These are phyloP conservation scores for Neodiprion pinetum DNA, from an alignment of 1,140 invertebrate genomes.

Conservation along the genomic window DNA sequence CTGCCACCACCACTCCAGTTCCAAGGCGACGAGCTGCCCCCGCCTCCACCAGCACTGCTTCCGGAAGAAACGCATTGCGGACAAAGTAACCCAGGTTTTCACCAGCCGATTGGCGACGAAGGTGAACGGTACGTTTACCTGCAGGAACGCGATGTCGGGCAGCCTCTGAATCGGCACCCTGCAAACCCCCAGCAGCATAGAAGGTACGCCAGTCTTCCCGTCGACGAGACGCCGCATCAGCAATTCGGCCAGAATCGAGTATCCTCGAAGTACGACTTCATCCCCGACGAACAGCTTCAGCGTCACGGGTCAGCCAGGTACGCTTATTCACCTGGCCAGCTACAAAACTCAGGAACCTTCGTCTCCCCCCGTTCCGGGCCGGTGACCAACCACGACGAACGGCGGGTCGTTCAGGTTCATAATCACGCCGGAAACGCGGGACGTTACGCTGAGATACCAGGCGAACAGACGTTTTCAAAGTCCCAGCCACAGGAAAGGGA, in stretches of 20 bases:
- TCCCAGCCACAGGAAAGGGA: neutral
- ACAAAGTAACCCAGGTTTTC: constrained; percentile 52
- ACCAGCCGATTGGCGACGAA: constrained; percentile 19
- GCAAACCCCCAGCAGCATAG: constrained; percentile 28
- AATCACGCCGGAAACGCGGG: constrained; percentile 32
- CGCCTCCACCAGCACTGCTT: constrained; percentile 44
- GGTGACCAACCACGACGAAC: constrained; percentile 35
- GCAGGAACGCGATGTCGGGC: constrained; percentile 25
- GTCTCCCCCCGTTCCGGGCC: constrained; percentile 36
- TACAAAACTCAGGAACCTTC: constrained; percentile 17
- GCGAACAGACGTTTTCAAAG: constrained; percentile 32
- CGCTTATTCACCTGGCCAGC: constrained; percentile 42
- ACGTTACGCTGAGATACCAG: constrained; percentile 40
- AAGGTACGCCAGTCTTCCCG: constrained; percentile 46
- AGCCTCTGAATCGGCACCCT: neutral
- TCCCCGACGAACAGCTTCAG: constrained; percentile 37
- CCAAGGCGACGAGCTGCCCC: constrained; percentile 35
- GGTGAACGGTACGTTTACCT: constrained; percentile 51
- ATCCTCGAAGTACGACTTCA: constrained; percentile 52
- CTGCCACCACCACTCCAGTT: constrained; percentile 8
- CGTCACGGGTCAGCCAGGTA: constrained; percentile 42
- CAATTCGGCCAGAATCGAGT: constrained; percentile 25
- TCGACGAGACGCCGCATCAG: constrained; percentile 28
- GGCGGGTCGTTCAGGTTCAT: constrained; percentile 29
- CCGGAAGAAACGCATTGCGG: constrained; percentile 33